Evolutionary conservation across 1,140 invertebrate species (phyloP).

Genomic region (Solenopsis fugax): DNA sequence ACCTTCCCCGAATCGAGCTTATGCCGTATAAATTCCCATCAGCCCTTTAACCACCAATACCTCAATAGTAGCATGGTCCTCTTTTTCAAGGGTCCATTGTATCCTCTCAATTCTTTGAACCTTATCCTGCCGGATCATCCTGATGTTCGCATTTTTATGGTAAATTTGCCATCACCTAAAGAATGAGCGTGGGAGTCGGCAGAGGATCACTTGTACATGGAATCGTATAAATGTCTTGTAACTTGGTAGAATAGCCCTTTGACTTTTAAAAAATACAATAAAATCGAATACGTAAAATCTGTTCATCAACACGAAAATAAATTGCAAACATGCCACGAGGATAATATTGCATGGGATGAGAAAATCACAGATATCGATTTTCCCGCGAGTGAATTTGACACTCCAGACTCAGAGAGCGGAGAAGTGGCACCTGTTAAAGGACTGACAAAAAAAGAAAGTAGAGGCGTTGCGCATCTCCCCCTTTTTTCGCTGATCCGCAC

Average conservation of each 20-base stretch:
- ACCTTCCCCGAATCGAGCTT: slow-evolving; percentile 76
- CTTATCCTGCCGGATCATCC: slow-evolving; percentile 75
- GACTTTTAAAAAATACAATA: slow-evolving; percentile 15
- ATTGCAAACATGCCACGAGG: background rate
- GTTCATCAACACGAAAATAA: background rate
- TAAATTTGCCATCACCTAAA: slow-evolving; percentile 79
- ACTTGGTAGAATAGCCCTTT: background rate
- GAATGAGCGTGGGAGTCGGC: slow-evolving; percentile 85
- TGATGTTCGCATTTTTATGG: slow-evolving; percentile 83
- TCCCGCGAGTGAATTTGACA: slow-evolving; percentile 63
- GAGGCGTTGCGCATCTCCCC: slow-evolving; percentile 65
- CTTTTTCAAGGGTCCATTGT: slow-evolving; percentile 76
- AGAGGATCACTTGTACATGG: slow-evolving; percentile 79
- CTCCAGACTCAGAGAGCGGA: slow-evolving; percentile 31
- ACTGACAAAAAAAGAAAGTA: slow-evolving; percentile 70
- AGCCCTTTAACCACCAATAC: slow-evolving; percentile 82
- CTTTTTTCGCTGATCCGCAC: slow-evolving; percentile 73
- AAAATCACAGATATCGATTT: slow-evolving; percentile 63
- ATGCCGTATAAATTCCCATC: slow-evolving; percentile 74
- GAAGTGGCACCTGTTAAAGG: slow-evolving; percentile 80
- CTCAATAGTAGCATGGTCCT: slow-evolving; percentile 73
- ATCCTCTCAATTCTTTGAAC: slow-evolving; percentile 49
- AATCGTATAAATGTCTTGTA: slow-evolving; percentile 2
- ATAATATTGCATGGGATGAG: background rate
- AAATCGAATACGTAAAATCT: background rate